These are phyloP conservation scores for Dynastes grantii DNA, from an alignment of 2,888 invertebrate species.

Conservation along the genomic window DNA sequence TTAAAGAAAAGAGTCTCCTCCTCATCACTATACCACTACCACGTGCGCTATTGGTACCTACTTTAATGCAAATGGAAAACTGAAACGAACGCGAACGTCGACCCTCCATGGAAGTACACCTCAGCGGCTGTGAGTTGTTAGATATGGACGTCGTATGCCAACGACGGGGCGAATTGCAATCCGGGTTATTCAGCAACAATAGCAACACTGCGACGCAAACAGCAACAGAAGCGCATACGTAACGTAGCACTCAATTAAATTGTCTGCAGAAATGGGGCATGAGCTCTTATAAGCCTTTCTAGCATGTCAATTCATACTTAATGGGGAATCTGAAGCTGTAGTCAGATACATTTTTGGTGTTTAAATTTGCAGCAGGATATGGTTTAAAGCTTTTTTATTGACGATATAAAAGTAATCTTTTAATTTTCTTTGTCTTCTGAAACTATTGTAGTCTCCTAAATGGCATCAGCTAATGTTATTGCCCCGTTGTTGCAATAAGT, in stretches of 20 bases:
- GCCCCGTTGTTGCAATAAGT: no score
- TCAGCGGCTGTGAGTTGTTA: slow-evolving; percentile 4
- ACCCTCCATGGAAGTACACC: neutral
- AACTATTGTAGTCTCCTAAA: no score
- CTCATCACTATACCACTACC: neutral
- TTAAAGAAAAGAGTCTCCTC: neutral
- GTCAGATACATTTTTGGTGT: neutral
- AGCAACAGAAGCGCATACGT: neutral
- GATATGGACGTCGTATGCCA: neutral
- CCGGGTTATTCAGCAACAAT: slow-evolving; percentile 2
- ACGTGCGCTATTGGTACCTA: neutral
- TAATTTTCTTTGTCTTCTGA: no score
- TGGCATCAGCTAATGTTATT: no score
- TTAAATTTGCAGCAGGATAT: neutral
- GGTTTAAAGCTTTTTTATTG: no score
- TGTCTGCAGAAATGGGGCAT: slow-evolving; percentile 20
- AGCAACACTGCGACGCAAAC: neutral
- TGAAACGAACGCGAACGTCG: slow-evolving; percentile 11
- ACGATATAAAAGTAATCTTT: no score
- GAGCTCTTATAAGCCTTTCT: slow-evolving; percentile 8
- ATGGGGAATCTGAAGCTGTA: neutral
- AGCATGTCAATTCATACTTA: neutral
- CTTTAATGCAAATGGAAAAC: slow-evolving; percentile 38
- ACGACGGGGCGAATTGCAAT: neutral
- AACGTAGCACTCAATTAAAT: slow-evolving; percentile 40